phyloP scores from a whole-genome alignment of 2,888 invertebrate species.

The Protodeltote pygarga region DNA sequence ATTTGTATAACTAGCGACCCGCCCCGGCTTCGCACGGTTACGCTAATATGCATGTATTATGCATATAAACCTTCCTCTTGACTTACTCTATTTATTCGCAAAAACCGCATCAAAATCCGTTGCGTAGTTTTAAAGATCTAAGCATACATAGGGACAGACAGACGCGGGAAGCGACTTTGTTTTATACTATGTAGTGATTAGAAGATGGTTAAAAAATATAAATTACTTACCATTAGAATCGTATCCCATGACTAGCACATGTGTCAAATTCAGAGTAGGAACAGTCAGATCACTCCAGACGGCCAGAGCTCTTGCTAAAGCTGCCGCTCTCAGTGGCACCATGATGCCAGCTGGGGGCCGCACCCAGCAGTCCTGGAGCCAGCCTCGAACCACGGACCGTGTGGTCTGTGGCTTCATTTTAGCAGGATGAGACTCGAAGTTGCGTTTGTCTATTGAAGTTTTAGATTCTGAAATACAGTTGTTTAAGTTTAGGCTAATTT shows the following conservation, averaged over 20 bases:
- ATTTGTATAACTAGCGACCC: too few relatives aligned
- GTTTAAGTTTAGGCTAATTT: background rate
- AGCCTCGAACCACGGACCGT: conserved; percentile 68
- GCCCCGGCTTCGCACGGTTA: too few relatives aligned
- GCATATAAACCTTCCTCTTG: too few relatives aligned
- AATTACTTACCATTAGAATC: conserved; percentile 74
- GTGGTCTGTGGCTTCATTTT: conserved; percentile 56
- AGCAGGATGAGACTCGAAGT: conserved; percentile 39
- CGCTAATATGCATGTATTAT: too few relatives aligned
- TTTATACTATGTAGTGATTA: too few relatives aligned
- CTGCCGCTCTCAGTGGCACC: conserved; percentile 75
- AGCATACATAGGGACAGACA: too few relatives aligned
- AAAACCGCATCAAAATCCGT: too few relatives aligned
- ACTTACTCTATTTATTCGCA: too few relatives aligned
- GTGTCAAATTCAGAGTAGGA: conserved; percentile 70
- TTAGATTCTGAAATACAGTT: conserved; percentile 38
- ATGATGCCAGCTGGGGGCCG: conserved; percentile 78
- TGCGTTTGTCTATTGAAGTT: conserved; percentile 52
- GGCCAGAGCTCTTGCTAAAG: conserved; percentile 72
- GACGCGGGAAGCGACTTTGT: too few relatives aligned
- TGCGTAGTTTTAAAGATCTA: too few relatives aligned
- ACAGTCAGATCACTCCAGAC: conserved; percentile 76
- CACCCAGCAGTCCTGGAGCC: conserved; percentile 81
- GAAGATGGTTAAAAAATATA: too few relatives aligned
- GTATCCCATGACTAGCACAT: conserved; percentile 79